Percentiles rank a stretch among this genome's conserved stretches.
Evolutionary conservation across 2,797 vertebrate species (phyloP).

Genomic region (Vultur gryphus): DNA sequence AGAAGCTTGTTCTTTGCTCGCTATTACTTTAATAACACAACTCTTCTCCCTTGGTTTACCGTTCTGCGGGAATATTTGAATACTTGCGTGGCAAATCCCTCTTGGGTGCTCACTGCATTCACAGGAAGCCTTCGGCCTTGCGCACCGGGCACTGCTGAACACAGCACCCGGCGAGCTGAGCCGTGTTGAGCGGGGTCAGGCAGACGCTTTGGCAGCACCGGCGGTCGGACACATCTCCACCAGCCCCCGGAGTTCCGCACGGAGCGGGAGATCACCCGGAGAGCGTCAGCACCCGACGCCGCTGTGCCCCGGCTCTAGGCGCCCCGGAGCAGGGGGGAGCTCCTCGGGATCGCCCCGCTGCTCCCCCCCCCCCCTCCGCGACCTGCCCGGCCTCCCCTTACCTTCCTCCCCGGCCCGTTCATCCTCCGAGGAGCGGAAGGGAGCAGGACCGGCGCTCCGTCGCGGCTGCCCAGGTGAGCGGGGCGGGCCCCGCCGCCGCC

Average conservation of each 20-base stretch:
- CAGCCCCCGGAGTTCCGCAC: no score
- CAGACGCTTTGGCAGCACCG: no score
- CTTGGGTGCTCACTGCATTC: fast-evolving
- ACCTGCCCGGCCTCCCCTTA: neutral
- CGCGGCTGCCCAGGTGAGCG: neutral
- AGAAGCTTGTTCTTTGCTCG: neutral
- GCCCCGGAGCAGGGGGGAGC: fast-evolving
- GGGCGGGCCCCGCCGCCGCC: neutral
- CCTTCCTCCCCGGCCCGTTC: neutral
- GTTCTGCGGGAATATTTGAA: neutral
- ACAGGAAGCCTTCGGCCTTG: neutral
- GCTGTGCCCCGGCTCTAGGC: neutral
- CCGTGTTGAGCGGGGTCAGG: neutral
- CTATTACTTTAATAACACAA: neutral
- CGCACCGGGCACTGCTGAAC: fast-evolving
- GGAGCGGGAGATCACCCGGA: neutral
- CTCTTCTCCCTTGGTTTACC: neutral
- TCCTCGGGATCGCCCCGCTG: fast-evolving
- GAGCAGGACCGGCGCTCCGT: neutral
- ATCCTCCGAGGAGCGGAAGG: neutral
- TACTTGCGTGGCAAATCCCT: neutral
- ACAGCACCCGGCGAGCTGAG: fast-evolving
- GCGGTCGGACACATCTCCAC: neutral
- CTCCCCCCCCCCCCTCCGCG: no score
- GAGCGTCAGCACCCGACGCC: fast-evolving